Evolutionary conservation across 1,140 invertebrate species (phyloP).

Genomic region (Fopius arisanus): DNA sequence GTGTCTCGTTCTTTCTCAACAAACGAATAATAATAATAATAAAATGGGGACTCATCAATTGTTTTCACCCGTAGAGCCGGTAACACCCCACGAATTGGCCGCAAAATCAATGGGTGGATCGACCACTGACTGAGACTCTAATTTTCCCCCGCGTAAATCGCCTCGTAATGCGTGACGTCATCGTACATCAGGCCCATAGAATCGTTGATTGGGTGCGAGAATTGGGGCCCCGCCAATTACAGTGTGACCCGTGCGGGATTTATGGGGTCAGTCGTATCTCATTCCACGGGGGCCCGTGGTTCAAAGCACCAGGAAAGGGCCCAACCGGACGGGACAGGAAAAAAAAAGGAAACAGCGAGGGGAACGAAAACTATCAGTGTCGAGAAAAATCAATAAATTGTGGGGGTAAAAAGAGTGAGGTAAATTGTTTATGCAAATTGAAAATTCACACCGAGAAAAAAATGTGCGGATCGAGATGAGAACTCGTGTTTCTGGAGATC

Average conservation of each 20-base stretch:
- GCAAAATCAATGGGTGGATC: constrained; percentile 21
- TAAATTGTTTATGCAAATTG: not conserved
- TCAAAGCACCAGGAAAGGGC: not conserved
- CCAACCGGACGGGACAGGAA: not conserved
- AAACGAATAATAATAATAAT: not conserved
- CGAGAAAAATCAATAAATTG: not conserved
- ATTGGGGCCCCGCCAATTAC: constrained; percentile 57
- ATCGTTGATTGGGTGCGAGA: constrained; percentile 57
- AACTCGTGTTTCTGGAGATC: no score
- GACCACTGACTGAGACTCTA: constrained; percentile 32
- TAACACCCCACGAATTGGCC: not conserved
- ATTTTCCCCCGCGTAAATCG: constrained; percentile 55
- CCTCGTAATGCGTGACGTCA: constrained; percentile 54
- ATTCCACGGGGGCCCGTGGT: constrained; percentile 5
- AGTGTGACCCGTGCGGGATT: constrained; percentile 49
- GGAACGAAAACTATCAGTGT: not conserved
- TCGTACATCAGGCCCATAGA: constrained; percentile 48
- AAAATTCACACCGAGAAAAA: not conserved
- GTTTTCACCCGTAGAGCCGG: not conserved
- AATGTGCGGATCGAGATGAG: no score
- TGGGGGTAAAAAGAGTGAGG: not conserved
- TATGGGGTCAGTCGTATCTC: constrained; percentile 59
- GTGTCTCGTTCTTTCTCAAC: no score
- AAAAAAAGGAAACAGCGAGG: not conserved
- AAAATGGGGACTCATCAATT: not conserved